phyloP scores from a whole-genome alignment of 37 sponge, comb jelly and placozoan species.

The Diacarnus erythraeanus region DNA sequence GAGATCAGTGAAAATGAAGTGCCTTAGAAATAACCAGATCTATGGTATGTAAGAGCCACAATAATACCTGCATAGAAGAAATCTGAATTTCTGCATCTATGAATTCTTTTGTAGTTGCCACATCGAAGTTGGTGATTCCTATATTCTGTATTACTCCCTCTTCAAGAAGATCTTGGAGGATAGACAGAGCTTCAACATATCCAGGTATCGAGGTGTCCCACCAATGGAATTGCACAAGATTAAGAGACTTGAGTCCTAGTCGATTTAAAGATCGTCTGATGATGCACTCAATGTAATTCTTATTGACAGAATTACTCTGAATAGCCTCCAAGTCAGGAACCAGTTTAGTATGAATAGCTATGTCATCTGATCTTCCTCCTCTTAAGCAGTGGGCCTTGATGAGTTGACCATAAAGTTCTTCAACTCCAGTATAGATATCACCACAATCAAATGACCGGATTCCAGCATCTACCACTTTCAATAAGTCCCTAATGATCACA shows the following conservation, averaged over 20 bases:
- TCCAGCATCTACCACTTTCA: slow-evolving; percentile 31
- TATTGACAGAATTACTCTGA: slow-evolving; percentile 18
- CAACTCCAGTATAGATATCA: slow-evolving; percentile 81
- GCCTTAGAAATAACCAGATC: no score
- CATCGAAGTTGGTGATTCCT: slow-evolving; percentile 63
- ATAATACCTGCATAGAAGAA: slow-evolving; percentile 57
- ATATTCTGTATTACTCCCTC: slow-evolving; percentile 48
- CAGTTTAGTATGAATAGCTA: slow-evolving; percentile 50
- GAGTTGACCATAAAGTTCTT: slow-evolving; percentile 46
- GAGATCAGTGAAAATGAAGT: no score
- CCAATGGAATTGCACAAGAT: slow-evolving; percentile 70
- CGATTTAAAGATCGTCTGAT: slow-evolving; percentile 51
- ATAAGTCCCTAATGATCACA: slow-evolving; percentile 8
- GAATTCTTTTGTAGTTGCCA: slow-evolving; percentile 9
- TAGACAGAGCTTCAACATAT: slow-evolving; percentile 20
- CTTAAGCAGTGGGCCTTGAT: slow-evolving; percentile 15
- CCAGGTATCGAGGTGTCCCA: slow-evolving; percentile 47
- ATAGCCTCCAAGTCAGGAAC: slow-evolving; percentile 66
- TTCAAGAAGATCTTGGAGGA: slow-evolving; percentile 20
- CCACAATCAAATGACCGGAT: slow-evolving; percentile 64
- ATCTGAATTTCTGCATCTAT: slow-evolving; percentile 29
- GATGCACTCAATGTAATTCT: slow-evolving; percentile 24
- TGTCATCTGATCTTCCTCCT: slow-evolving; percentile 16
- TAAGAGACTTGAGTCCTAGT: slow-evolving; percentile 21
- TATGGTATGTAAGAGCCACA: no score